Evolutionary conservation across 2,113 vertebrate species (phyloP), one percentile per base, ranked within the genome.

Genomic region (Malaclemys terrapin): DNA sequence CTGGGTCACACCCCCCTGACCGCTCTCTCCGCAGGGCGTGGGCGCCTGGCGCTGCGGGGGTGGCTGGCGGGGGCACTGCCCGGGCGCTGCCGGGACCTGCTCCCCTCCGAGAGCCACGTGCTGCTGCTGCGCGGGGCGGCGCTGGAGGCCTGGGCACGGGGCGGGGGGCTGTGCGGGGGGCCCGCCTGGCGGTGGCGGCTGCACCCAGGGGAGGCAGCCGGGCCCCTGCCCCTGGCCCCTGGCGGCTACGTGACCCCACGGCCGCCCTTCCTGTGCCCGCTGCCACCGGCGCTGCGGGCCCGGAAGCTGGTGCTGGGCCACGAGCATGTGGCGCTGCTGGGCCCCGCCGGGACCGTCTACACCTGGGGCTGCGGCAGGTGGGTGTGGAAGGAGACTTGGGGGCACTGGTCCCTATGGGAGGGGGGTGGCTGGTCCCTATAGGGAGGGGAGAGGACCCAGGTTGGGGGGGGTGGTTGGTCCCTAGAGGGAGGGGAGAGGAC

Each of bases 361-460:
- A 97, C 98, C 72, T 99, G 99, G 99, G 99, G 99, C 69, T 92
- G 97, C 3, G 99, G 99, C 91, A 99, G 99, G 99, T 99, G 96
- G 97, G 98, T 25, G 2, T 2, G 35, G 49, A 10, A 22, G 24
- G 24, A 27, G 50, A 20, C 17, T 1, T 9, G 3, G 38, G 49
- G 16, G n/a, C n/a, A n/a, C n/a, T n/a, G n/a, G n/a, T n/a, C n/a
- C n/a, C n/a, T n/a, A n/a, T n/a, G n/a, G n/a, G n/a, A n/a, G 38
- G 38, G 3, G 38, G 42, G 16, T 8, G 7, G 42, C 6, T 9
- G 31, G 31, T 3, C 16, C 8, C 0, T 29, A 5, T 12, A 45
- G 10, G 27, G 8, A 56, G 4, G 29, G 5, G 9, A 35, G 42
- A 45, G 42, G 42, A 45, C 42, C 42, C 42, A 45, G 42, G 42